Evolutionary conservation across 2,888 invertebrate genomes (phyloP), one percentile per base, ranked within the genome.

Genomic region (Mesorhabditis sp.): DNA sequence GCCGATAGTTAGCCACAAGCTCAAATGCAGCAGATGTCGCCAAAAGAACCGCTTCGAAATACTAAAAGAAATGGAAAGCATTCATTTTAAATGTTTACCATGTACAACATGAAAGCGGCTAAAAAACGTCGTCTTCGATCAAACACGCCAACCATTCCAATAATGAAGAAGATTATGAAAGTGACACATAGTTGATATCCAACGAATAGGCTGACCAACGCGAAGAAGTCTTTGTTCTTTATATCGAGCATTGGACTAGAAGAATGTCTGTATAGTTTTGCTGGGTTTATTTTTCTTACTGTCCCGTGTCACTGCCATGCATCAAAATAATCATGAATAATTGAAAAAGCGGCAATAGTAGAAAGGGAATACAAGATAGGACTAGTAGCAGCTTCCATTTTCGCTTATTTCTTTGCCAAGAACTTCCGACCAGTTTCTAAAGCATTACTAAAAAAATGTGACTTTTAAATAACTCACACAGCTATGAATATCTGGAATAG

Each of bases 81-180:
- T 50, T 50, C n/a, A 50, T 50, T n/a, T 50, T 50, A 50, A 50
- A 10, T 50, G 58, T 50, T 50, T 50, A 50, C 58, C n/a, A 50
- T 50, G n/a, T 50, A 50, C 7, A 50, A 13, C 58, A 50, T 50
- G 58, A 50, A 50, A 50, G 58, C 58, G 7, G 58, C 58, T 2
- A 50, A n/a, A 50, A 50, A 50, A 13, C 58, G n/a, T 50, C n/a
- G 7, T n/a, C 58, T 50, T 50, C 58, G 58, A 50, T 50, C 58
- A n/a, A 50, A 50, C n/a, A 10, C 58, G n/a, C 58, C 58, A 50
- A 50, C n/a, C 58, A 50, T 50, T 50, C 58, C 58, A n/a, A 50
- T 50, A 50, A 50, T 50, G n/a, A 50, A 50, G 58, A 50, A 50
- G n/a, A 50, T 50, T 10, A 50, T 50, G n/a, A 50, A 50, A 13